Conservation (phyloP, 2,797 vertebrate species). For the Notolabrus celidotus region DNA sequence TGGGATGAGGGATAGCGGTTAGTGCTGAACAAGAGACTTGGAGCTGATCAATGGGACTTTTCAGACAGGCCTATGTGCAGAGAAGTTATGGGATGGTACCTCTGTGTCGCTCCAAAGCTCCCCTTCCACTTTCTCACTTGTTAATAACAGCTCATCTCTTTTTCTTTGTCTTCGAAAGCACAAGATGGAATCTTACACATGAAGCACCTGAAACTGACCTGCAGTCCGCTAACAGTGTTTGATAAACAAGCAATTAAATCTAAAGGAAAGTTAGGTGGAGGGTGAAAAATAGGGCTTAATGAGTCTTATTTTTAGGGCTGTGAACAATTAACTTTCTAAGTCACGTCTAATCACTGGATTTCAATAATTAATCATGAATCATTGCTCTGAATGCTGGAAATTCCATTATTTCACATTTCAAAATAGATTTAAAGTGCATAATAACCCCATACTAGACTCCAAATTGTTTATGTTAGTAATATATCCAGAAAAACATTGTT, state of each 20-base stretch:
- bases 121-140: slow-evolving; percentile 55
- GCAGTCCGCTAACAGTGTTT: background rate
- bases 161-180: slow-evolving; percentile 34
- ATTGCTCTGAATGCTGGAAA: no score
- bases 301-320: no score
- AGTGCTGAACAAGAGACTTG: slow-evolving; percentile 93
- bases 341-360: no score
- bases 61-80: slow-evolving; percentile 83
- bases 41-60: slow-evolving; percentile 90
- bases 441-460: no score
- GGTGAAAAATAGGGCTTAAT: no score
- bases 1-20: slow-evolving; percentile 93
- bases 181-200: slow-evolving; percentile 22
- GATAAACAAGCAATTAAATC: background rate
- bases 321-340: no score
- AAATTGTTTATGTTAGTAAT: no score
- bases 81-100: slow-evolving; percentile 93
- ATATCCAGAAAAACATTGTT: no score
- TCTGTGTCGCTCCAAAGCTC: slow-evolving; percentile 86
- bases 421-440: no score
- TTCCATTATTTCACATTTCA: no score
- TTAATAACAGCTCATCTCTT: slow-evolving; percentile 62
- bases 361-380: no score
- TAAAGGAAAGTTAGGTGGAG: no score
- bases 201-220: slow-evolving; percentile 12